Evolutionary conservation across 1,140 invertebrate genomes (phyloP), one percentile per base, ranked within the genome.

Genomic region (Temnothorax curvispinosus): DNA sequence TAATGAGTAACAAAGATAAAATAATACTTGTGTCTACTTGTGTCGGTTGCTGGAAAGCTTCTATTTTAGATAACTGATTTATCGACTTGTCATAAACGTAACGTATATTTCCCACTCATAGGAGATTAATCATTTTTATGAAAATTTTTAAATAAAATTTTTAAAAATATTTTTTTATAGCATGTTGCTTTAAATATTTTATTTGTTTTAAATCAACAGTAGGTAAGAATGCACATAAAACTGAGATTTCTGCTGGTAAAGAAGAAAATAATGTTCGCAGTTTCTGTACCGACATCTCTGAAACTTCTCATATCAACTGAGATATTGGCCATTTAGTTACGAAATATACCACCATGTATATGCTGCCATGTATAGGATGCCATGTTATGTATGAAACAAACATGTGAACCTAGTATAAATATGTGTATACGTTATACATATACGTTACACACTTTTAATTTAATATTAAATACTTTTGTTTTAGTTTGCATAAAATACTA

Each of bases 181-280:
- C 0, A 4, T 38, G 9, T 65, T 67, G 21, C 5, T 7, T 35
- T 78, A 38, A 50, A 67, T 38, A 52, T 35, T 6, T 54, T 18
- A 21, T 41, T 38, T 41, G 7, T 1, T 44, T 84, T 74, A 15
- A 21, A 74, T 62, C 54, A 84, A 54, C 80, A 75, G 69, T 47
- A 74, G 80, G 18, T 84, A 72, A 72, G 4, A 58, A 13, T 21
- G 1, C 50, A 9, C 35, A 69, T 56, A 6, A 47, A 75, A 38
- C n/a, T 74, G 38, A 44, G 15, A 38, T 82, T 71, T 74, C 80
- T 35, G 85, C 18, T 84, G 88, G 75, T 90, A 90, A 90, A 52
- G 72, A 50, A 89, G 88, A 13, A 47, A 38, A 21, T 80, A 13
- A 21, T 52, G 3, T 15, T 41, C 4, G 18, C 1, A 15, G 9